Conservation (phyloP, 2,113 vertebrate species). For the Galbula dea region DNA sequence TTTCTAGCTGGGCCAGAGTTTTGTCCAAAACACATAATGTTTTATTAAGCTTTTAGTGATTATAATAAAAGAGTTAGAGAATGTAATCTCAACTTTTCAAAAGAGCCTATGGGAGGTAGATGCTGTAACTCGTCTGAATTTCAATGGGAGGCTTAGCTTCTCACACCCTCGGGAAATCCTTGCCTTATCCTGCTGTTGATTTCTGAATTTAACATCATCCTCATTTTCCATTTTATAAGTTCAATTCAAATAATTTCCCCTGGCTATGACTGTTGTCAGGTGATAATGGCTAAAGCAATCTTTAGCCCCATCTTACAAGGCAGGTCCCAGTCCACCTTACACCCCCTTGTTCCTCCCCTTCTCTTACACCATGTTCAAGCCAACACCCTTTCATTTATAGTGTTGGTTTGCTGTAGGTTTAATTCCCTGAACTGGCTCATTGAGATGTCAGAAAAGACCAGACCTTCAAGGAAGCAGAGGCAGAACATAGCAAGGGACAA, state of each 20-base stretch:
- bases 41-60: constrained; percentile 38
- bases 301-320: background rate
- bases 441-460: background rate
- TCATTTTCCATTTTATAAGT: background rate
- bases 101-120: background rate
- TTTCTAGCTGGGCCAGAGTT: background rate
- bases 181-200: background rate
- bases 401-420: background rate
- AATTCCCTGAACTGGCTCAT: background rate
- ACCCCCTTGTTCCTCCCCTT: background rate
- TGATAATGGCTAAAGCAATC: accelerated
- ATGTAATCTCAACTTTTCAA: background rate
- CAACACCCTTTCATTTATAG: background rate
- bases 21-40: background rate
- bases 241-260: background rate
- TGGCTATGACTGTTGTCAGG: background rate
- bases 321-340: background rate
- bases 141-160: background rate
- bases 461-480: background rate
- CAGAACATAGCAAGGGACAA: background rate
- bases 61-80: constrained; percentile 17
- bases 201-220: background rate
- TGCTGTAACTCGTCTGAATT: background rate
- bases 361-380: background rate
- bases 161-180: background rate